Percentiles rank a stretch among this genome's conserved stretches.
Evolutionary conservation across 2,113 vertebrate species (phyloP).

Genomic region (Sisor rabdophorus): DNA sequence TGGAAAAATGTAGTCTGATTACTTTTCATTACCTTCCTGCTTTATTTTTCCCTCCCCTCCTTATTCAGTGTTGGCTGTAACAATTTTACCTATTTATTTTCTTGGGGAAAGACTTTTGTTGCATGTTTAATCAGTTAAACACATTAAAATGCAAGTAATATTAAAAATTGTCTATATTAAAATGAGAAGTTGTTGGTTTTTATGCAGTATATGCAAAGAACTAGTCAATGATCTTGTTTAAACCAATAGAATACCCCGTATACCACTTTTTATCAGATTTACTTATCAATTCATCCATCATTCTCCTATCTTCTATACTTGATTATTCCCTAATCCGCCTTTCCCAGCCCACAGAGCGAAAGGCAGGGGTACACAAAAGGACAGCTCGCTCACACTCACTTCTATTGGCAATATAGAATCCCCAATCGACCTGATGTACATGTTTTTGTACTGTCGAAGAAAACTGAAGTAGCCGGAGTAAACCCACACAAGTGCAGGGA

Average conservation of each 20-base stretch:
- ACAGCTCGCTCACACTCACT: too few species aligned
- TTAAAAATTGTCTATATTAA: background rate
- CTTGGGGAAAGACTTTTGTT: background rate
- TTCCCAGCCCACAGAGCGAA: too few species aligned
- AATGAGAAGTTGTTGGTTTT: background rate
- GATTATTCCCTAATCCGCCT: too few species aligned
- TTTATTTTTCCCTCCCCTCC: background rate
- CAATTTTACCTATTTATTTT: background rate
- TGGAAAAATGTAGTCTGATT: conserved; percentile 11
- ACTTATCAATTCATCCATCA: background rate
- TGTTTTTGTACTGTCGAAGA: too few species aligned
- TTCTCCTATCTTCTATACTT: background rate
- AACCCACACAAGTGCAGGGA: too few species aligned
- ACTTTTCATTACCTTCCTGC: background rate
- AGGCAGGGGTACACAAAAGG: too few species aligned
- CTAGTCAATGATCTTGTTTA: background rate
- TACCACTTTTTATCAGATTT: background rate
- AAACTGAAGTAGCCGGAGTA: too few species aligned
- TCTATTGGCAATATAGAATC: too few species aligned
- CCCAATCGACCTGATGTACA: too few species aligned
- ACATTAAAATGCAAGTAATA: conserved; percentile 8
- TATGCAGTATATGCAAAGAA: background rate
- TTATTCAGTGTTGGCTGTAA: background rate
- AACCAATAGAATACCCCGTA: background rate
- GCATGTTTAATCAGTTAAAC: background rate